Base-by-base conservation (phyloP, 2,888 invertebrate species). In the Andrena chrysosceles region DNA sequence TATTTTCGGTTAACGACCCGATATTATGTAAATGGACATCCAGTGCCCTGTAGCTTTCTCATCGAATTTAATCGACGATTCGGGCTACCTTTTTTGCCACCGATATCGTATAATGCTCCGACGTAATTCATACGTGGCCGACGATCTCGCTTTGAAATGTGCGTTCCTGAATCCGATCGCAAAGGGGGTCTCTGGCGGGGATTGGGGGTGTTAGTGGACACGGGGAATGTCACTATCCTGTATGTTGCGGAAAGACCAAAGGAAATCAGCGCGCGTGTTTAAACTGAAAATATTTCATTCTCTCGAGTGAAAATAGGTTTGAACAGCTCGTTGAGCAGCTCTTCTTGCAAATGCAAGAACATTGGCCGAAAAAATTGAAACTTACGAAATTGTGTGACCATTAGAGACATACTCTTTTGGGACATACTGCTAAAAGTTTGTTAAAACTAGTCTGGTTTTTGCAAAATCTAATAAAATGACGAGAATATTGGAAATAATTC, bases 1-100 rank as follows among this genome's bases (percentile, higher is more conserved):
- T 71, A 70, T 82, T 82, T 82, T 68, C 67, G 56, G 79, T 75
- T 75, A 80, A 82, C 79, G 82, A 62, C 33, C 67, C 66, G 60
- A 54, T 67, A 64, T 80, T 80, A 79, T 66, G 73, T 71, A 80
- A 80, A 80, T 75, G 48, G 48, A 48, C 33, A 71, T 54, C 42
- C 33, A 49, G 20, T 23, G 4, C n/a, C 13, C 13, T 42, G 23
- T 60, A 59, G 56, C 73, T 16, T 63, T 52, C 54, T 16, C 49
- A 52, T 59, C 35, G 35, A 33, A 69, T 31, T 56, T 69, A 63
- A 81, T 79, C 31, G 73, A 72, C 56, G 62, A 42, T 70, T 62
- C 48, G 29, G 42, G 33, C 49, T 16, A 67, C 23, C 42, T 6
- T 75, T 67, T 69, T 70, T 60, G 23, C 42, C 26, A 23, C 13